phyloP scores from a whole-genome alignment of 64 coral and sea anemone genomes.

The Porites australiensis region DNA sequence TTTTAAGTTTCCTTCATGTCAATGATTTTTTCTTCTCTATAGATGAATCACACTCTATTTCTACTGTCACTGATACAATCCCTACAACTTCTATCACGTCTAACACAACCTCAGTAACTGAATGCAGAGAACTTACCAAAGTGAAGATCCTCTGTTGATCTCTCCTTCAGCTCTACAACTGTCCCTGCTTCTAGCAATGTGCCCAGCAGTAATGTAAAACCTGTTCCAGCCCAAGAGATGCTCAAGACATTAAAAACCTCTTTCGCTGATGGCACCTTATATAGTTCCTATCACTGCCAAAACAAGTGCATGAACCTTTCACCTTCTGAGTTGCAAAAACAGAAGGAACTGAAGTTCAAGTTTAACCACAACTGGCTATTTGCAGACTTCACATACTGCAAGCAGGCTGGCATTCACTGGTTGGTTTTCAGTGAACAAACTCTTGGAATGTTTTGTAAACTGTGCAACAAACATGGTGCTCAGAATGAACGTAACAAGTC shows the following conservation, averaged over 20 bases:
- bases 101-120: neutral
- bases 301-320: slow-evolving; percentile 19
- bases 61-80: slow-evolving; percentile 8
- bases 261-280: neutral
- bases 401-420: slow-evolving; percentile 15
- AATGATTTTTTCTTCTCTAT: neutral
- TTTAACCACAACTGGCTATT: slow-evolving; percentile 28
- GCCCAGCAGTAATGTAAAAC: slow-evolving; percentile 10
- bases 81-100: slow-evolving; percentile 15
- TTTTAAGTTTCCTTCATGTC: neutral
- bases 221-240: slow-evolving; percentile 5
- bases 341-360: slow-evolving; percentile 17
- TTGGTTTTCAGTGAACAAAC: neutral
- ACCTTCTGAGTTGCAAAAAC: slow-evolving; percentile 8
- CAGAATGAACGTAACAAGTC: neutral
- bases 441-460: neutral
- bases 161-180: slow-evolving; percentile 2
- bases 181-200: neutral
- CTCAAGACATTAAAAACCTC: slow-evolving; percentile 22
- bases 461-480: neutral
- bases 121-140: neutral
- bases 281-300: slow-evolving; percentile 18
- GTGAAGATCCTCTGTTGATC: neutral
- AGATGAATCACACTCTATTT: slow-evolving; percentile 7
- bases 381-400: slow-evolving; percentile 28